Percentiles rank a stretch among this genome's conserved stretches.
Conservation (phyloP, 2,888 invertebrate genomes). For the Drosophila sordidula region DNA sequence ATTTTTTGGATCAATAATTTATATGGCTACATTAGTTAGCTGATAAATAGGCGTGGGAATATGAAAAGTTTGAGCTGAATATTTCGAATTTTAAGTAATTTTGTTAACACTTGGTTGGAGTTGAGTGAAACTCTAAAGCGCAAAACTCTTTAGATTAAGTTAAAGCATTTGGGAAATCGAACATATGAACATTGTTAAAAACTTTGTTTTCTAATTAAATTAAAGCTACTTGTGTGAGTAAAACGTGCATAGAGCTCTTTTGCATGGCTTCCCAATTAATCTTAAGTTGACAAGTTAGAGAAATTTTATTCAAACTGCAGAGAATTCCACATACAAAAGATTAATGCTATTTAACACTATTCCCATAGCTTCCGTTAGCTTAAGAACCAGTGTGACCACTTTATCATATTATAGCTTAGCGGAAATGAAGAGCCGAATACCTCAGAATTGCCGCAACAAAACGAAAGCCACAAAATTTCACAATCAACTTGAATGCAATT, state of each 20-base stretch:
- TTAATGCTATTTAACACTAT: too few relatives aligned
- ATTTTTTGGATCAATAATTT: slow-evolving; percentile 37
- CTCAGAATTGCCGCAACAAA: background rate
- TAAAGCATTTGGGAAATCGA: slow-evolving; percentile 1
- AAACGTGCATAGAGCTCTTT: too few relatives aligned
- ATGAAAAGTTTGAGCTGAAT: background rate
- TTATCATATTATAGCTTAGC: background rate
- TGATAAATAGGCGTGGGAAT: slow-evolving; percentile 29
- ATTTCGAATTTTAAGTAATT: slow-evolving; percentile 6
- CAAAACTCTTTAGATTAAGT: background rate
- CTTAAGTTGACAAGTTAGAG: background rate
- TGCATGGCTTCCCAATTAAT: background rate
- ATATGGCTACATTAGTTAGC: slow-evolving; percentile 22
- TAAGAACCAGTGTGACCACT: background rate
- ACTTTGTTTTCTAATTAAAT: too few relatives aligned
- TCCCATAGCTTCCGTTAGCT: too few relatives aligned
- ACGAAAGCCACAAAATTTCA: slow-evolving; percentile 24
- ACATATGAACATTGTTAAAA: background rate
- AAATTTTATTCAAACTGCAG: background rate
- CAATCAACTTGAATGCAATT: slow-evolving; percentile 48
- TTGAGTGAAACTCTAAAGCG: background rate
- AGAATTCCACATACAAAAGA: too few relatives aligned
- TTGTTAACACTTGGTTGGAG: slow-evolving; percentile 1
- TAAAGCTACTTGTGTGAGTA: too few relatives aligned
- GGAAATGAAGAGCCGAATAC: background rate